A percentile compares a stretch with the other conserved stretches of the same genome.
These are phyloP conservation scores for Nothoprocta perdicaria DNA, from an alignment of 2,113 vertebrate species.

Conservation along the genomic window DNA sequence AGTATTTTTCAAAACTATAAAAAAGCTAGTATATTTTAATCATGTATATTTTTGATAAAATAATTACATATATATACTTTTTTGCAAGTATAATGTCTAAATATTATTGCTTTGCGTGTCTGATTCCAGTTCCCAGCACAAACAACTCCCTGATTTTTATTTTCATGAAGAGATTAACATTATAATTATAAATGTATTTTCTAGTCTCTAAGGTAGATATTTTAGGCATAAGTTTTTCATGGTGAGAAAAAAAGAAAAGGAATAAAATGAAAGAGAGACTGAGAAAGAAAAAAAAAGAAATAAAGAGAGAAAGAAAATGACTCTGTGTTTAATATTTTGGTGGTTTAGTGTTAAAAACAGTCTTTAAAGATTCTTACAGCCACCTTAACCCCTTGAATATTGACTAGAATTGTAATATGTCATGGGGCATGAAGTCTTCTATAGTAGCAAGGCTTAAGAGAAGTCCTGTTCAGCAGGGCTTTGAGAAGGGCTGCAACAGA, in stretches of 20 bases:
- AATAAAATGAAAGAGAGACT: too few relatives aligned
- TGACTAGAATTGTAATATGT: not conserved
- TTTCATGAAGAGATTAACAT: not conserved
- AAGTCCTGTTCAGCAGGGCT: not conserved
- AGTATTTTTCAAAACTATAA: not conserved
- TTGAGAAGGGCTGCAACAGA: not conserved
- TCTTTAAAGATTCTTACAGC: not conserved
- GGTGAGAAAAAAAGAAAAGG: too few relatives aligned
- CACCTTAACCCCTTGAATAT: not conserved
- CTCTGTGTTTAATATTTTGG: not conserved
- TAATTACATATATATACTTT: conserved; percentile 21
- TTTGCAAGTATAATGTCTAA: conserved; percentile 6
- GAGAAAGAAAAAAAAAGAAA: too few relatives aligned
- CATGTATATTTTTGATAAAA: conserved; percentile 38
- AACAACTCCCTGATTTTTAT: conserved; percentile 9
- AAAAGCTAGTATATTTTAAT: conserved; percentile 47
- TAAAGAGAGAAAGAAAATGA: too few relatives aligned
- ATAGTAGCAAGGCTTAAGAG: not conserved
- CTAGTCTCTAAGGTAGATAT: not conserved
- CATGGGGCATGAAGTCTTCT: not conserved
- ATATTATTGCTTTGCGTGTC: not conserved
- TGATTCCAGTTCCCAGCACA: conserved; percentile 21
- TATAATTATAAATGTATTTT: not conserved
- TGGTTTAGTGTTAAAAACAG: not conserved
- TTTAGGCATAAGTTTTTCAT: not conserved